These are phyloP conservation scores for Anas acuta DNA, from an alignment of 2,797 vertebrate genomes.

Conservation along the genomic window DNA sequence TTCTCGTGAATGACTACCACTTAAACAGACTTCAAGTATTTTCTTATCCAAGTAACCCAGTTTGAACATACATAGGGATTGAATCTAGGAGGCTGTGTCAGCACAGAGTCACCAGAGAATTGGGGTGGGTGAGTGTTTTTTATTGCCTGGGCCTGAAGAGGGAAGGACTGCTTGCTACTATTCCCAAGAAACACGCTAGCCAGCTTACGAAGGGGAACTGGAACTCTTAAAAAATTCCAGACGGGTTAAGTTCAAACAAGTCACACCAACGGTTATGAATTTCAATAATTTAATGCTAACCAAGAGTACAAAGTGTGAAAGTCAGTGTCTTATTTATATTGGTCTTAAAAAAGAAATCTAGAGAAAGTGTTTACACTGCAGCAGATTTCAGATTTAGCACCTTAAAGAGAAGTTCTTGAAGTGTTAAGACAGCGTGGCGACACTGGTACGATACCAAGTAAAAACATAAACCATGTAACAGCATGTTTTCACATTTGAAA, in stretches of 20 bases:
- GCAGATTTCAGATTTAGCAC: constrained; percentile 76
- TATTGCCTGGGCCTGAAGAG: neutral
- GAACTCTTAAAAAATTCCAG: neutral
- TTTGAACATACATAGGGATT: too few species aligned
- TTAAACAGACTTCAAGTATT: neutral
- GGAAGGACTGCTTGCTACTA: neutral
- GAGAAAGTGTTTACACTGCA: constrained; percentile 63
- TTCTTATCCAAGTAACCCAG: neutral
- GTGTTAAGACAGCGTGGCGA: constrained; percentile 65
- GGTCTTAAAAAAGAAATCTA: constrained; percentile 63
- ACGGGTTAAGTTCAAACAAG: neutral
- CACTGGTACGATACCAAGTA: neutral
- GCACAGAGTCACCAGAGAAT: neutral
- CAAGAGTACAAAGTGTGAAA: constrained; percentile 79
- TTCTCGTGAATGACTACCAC: neutral
- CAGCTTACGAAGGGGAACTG: neutral
- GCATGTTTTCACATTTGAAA: constrained; percentile 19
- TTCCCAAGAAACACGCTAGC: fast-evolving
- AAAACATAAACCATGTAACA: constrained; percentile 1
- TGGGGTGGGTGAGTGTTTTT: neutral
- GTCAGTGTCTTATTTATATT: constrained; percentile 57
- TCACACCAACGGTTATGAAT: constrained; percentile 40
- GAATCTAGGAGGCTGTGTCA: neutral
- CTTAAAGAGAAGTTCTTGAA: constrained; percentile 71
- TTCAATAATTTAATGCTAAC: constrained; percentile 82